Base-by-base conservation (phyloP, 2,888 invertebrate genomes). In the Stictocephala bisonia region DNA sequence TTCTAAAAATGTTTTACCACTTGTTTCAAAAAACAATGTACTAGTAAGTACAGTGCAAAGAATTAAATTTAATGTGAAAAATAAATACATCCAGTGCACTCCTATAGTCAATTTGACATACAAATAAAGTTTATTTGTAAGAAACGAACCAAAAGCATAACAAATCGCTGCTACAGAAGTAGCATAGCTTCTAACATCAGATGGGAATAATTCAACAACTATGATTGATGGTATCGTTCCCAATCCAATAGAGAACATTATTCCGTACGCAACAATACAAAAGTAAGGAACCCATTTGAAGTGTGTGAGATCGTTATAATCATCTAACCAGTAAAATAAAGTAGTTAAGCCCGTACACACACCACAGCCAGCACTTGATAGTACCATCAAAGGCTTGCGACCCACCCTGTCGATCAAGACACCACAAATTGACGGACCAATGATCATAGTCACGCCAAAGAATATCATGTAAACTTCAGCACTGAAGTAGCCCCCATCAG, bases 181-280 rank as follows among this genome's bases (percentile, higher is more conserved):
- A 1, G 78, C 78, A 48, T 78, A 74, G 60, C 77, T 76, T 44
- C 76, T 77, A 9, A 78, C 75, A 40, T 78, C 77, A 2, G 75
- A 74, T 6, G 78, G 77, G 31, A 78, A 78, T 9, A 78, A 71
- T 67, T 78, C 78, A 0, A 75, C 77, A 22, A 76, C 76, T 7
- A 78, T 71, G 9, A 77, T 77, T 3, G 77, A 76, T 18, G 78
- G 77, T 0, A 78, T 71, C 89, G 80, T 0, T 86, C 78, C 78
- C 24, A 90, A 82, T 0, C 90, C 90, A 0, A 88, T 81, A 0
- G 89, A 86, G 58, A 88, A 88, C 13, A 88, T 81, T 1, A 90
- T 80, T 68, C 88, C 88, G 78, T 89, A 90, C 13, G 87, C 82
- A 44, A 90, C 81, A 0, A 90, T 84, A 0, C 88, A 89, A 0